Base-by-base conservation (phyloP, 1,140 invertebrate species). In the Magallana gigas region DNA sequence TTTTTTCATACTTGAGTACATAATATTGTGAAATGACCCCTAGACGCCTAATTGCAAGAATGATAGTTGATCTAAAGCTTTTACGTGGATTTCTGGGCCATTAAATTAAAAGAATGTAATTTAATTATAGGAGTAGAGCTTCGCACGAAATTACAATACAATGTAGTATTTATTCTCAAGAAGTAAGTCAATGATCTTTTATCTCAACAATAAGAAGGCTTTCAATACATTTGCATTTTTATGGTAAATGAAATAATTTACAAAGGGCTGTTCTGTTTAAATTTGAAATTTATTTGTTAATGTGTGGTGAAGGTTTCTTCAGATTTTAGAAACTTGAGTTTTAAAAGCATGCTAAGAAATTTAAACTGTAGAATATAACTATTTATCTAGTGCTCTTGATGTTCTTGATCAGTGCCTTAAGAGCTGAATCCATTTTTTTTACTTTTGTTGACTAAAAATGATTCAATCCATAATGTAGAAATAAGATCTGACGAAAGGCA, bases 141-240 rank as follows among this genome's bases (percentile, higher is more conserved):
- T 64, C 14, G 14, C 14, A 3, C 2, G 60, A 64, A 64, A 64
- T 64, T 64, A 64, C 60, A 64, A 7, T 64, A 16, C 60, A 64
- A 23, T 23, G 23, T 18, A 64, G 12, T 16, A 64, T 64, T n/a
- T 64, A 16, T 64, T 64, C 14, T 64, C 60, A 64, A 64, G 16
- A 64, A 64, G 18, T 64, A 64, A 64, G 60, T 64, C 60, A 64
- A 64, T 64, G 1, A 64, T 64, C 60, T 18, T 64, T 64, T 64
- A 64, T 64, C 60, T 64, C 11, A 64, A 64, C 16, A 5, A 16
- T 64, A 64, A 18, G 16, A 16, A 64, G 16, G 16, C 60, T 64
- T 64, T 64, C 60, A 64, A 64, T 64, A 64, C 60, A 64, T 64
- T 64, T 64, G 60, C 60, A 64, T 64, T 64, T 14, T 64, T 64